Evolutionary conservation across 2,888 invertebrate species (phyloP).

Genomic region (Craniophora ligustri): DNA sequence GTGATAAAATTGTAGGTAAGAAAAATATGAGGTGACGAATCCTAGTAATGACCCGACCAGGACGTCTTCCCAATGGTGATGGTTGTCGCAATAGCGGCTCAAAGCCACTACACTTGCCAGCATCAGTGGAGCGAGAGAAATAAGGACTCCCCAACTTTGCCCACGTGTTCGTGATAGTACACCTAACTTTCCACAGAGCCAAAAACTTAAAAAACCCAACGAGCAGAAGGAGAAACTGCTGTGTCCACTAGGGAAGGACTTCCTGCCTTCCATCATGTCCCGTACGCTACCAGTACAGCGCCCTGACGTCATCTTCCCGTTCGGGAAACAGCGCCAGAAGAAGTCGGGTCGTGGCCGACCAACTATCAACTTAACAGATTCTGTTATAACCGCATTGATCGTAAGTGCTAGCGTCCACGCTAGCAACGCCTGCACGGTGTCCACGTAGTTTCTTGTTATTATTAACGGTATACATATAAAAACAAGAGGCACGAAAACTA

Average conservation of each 20-base stretch:
- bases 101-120: constrained; percentile 90
- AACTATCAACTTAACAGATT: constrained; percentile 88
- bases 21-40: constrained; percentile 88
- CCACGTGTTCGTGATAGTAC: constrained; percentile 89
- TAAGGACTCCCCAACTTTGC: constrained; percentile 88
- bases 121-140: constrained; percentile 89
- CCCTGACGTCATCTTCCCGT: constrained; percentile 86
- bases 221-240: constrained; percentile 94
- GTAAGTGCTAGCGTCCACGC: constrained; percentile 89
- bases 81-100: constrained; percentile 95
- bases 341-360: constrained; percentile 95
- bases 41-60: constrained; percentile 91
- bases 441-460: constrained; percentile 54
- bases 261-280: constrained; percentile 92
- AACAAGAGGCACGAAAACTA: constrained; percentile 89
- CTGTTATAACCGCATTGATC: constrained; percentile 90
- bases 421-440: constrained; percentile 72
- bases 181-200: constrained; percentile 91
- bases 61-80: constrained; percentile 96
- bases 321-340: constrained; percentile 94
- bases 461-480: constrained; percentile 80
- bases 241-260: constrained; percentile 97
- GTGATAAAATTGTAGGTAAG: constrained; percentile 92
- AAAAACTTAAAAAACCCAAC: constrained; percentile 92
- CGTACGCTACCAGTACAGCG: constrained; percentile 90